phyloP scores from a whole-genome alignment of 2,797 vertebrate species.

The Poecilia velifera region DNA sequence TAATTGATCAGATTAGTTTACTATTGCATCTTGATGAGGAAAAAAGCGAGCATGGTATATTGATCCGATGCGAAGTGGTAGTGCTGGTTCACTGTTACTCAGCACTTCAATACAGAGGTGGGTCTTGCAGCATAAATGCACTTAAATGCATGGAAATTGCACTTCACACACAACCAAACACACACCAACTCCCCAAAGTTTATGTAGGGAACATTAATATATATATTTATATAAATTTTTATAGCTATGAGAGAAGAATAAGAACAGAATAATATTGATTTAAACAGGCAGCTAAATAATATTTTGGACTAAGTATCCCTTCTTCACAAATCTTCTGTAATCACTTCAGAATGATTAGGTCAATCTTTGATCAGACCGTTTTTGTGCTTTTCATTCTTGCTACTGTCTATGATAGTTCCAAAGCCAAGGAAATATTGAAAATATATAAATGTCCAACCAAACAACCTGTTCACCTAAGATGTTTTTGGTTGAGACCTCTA shows the following conservation, averaged over 20 bases:
- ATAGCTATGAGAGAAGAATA: background rate
- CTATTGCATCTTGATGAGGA: background rate
- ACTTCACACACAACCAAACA: background rate
- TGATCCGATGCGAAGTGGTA: background rate
- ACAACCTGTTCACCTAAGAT: background rate
- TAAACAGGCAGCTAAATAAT: background rate
- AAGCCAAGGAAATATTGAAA: background rate
- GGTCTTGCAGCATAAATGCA: background rate
- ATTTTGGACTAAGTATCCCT: background rate
- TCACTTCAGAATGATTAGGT: background rate
- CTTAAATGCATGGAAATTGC: background rate
- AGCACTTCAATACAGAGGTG: background rate
- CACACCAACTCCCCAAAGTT: background rate
- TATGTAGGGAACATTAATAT: background rate
- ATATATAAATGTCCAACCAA: background rate
- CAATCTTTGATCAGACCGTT: background rate
- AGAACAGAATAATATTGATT: background rate
- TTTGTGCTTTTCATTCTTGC: too few relatives aligned
- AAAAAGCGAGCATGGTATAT: background rate
- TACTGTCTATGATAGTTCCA: too few relatives aligned
- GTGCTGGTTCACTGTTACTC: background rate
- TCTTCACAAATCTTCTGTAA: background rate
- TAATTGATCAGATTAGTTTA: background rate
- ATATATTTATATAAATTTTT: background rate
- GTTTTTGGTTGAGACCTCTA: background rate